Evolutionary conservation across 2,888 invertebrate genomes (phyloP), one percentile per base, ranked within the genome.

Genomic region (Ditylenchus weischeri): DNA sequence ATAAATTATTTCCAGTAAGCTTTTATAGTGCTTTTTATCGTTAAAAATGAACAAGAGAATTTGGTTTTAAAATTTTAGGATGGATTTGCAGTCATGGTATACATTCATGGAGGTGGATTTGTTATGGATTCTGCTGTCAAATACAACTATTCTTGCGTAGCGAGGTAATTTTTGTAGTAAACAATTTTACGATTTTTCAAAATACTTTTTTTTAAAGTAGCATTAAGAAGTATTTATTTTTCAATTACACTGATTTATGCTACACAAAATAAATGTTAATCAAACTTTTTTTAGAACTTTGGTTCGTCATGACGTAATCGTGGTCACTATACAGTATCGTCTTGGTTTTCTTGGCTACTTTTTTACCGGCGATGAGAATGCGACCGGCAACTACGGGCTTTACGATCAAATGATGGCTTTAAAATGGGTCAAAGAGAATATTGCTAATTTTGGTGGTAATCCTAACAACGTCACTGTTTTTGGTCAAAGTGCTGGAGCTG

Each of bases 291-390:
- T 54, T 61, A 76, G 79, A 58, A 72, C 75, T n/a, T 69, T 80
- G 11, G 76, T 75, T 23, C 70, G 72, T 5, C 72, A 76, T 21
- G 80, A 74, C 48, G 75, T 81, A 54, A 72, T 80, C 36, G 78
- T 81, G 1, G 79, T 80, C 58, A 81, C 79, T 15, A 72, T 76
- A 35, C 78, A 80, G 60, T 80, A 80, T 68, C 73, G 80, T 10
- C 76, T 79, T 36, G 79, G 81, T 15, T 78, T 71, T 60, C 71
- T 81, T 15, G 81, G 81, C n/a, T 81, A 73, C 63, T 69, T 81
- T 38, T 76, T 72, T 21, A 78, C 78, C 13, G 76, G 76, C 21
- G 77, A 79, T 64, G 76, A 77, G 51, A 73, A 61, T n/a, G 49
- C 58, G n/a, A 57, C 58, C 36, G 77, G 77, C 21, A 76, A 76